Conservation (phyloP, 2,113 vertebrate genomes). For the Trogon melanurus region DNA sequence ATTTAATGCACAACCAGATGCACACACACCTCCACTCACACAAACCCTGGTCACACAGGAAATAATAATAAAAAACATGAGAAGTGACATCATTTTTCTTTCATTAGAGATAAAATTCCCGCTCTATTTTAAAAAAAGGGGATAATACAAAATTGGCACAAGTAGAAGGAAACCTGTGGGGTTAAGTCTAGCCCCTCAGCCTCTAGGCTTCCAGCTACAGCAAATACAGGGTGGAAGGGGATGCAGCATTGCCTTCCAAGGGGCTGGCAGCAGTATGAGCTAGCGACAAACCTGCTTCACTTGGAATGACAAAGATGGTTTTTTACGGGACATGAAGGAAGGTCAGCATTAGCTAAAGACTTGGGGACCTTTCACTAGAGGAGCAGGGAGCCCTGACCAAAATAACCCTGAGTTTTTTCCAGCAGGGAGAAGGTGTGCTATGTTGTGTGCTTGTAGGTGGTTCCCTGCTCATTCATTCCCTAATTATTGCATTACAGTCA, state of each 20-base stretch:
- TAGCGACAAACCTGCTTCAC: constrained; percentile 18
- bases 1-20: constrained; percentile 31
- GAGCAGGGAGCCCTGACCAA: constrained; percentile 18
- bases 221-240: constrained; percentile 7
- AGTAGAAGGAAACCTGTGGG: constrained; percentile 42
- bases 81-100: constrained; percentile 1
- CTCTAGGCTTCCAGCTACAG: constrained; percentile 45
- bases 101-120: not conserved
- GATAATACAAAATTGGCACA: constrained; percentile 74
- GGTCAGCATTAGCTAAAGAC: not conserved
- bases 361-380: not conserved
- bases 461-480: not conserved
- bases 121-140: constrained; percentile 29
- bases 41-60: constrained; percentile 27
- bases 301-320: not conserved
- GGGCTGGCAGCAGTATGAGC: not conserved
- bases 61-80: constrained; percentile 31
- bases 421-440: constrained; percentile 55
- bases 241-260: constrained; percentile 34
- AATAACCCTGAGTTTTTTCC: constrained; percentile 61
- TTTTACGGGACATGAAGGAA: not conserved
- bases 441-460: not conserved
- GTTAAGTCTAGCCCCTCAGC: not conserved
- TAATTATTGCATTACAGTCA: constrained; percentile 10
- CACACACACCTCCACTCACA: constrained; percentile 52